Evolutionary conservation across 1,140 invertebrate genomes (phyloP).

Genomic region (Physella acuta): DNA sequence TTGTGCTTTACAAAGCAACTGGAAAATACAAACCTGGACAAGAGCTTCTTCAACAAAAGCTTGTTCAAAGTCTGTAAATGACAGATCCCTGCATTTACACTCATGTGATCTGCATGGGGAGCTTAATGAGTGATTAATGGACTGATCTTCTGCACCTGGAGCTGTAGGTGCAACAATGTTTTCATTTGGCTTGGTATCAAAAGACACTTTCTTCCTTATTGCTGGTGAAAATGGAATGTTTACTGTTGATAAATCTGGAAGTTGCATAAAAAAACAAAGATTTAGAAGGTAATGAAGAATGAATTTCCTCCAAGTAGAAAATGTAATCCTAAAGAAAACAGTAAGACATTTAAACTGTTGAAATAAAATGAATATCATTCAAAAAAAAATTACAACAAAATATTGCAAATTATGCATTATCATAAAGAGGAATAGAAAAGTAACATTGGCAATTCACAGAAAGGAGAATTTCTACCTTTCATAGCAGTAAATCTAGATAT

Average conservation of each 20-base stretch:
- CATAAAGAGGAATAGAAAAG: background rate
- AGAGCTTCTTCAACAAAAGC: background rate
- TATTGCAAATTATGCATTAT: background rate
- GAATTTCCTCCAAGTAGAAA: too few relatives aligned
- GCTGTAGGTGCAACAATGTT: background rate
- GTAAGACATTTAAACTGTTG: background rate
- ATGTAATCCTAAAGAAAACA: background rate
- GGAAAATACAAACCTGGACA: background rate
- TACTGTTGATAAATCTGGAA: too few relatives aligned
- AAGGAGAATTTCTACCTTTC: too few relatives aligned
- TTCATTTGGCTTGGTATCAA: background rate
- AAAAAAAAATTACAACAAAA: background rate
- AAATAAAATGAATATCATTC: background rate
- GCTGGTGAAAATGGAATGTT: too few relatives aligned
- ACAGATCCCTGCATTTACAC: slow-evolving; percentile 1
- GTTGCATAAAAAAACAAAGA: too few relatives aligned
- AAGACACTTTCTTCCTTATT: too few relatives aligned
- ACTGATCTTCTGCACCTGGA: background rate
- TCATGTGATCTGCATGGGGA: slow-evolving; percentile 1
- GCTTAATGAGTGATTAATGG: background rate
- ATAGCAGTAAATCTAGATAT: background rate
- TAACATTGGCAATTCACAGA: background rate
- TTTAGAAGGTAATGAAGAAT: too few relatives aligned
- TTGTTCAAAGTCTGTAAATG: slow-evolving; percentile 4
- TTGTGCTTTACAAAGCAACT: too few relatives aligned